Base-by-base conservation (phyloP, 1,140 invertebrate species). In the Pseudomyrmex gracilis region DNA sequence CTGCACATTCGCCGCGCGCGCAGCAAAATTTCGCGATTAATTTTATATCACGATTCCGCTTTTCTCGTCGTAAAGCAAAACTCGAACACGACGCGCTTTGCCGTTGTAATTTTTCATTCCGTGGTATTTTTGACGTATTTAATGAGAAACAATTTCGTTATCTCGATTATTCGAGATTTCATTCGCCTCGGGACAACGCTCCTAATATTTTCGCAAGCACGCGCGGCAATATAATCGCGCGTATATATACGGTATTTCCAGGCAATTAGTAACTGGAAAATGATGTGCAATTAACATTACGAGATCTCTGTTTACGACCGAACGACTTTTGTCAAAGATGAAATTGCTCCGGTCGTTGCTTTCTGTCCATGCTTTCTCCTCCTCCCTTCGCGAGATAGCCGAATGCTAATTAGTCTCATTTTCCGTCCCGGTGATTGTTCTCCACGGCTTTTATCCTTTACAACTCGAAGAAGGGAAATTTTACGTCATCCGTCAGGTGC, bases 391-490 rank as follows among this genome's bases (percentile, higher is more conserved):
- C 43, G 13, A 71, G 53, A 80, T 80, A 71, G 43, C 10, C 45
- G n/a, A 47, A 70, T 80, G 70, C n/a, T 78, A 80, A 80, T 80
- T 80, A 71, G 76, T 22, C 3, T 8, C 66, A 80, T 71, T 71
- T 80, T 70, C 66, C 53, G 15, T 34, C 66, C 24, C 53, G 15
- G 51, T 80, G 34, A 34, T 57, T 58, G 34, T 70, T 5, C n/a
- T 43, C 7, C 53, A 58, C 34, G 64, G 1, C 49, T 51, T 34
- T 15, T 45, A n/a, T n/a, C 15, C 17, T 22, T 55, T 63, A 51
- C 73, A 55, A 20, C 34, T 17, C 58, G 73, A 83, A 64, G 53
- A n/a, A 64, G 47, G 49, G 22, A 34, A 66, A 83, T 77, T 58
- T 78, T 51, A 83, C 47, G 74, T 78, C 82, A 60, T 43, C 73